Conservation (phyloP, 2,888 invertebrate genomes). For the Aphodius sticticus region DNA sequence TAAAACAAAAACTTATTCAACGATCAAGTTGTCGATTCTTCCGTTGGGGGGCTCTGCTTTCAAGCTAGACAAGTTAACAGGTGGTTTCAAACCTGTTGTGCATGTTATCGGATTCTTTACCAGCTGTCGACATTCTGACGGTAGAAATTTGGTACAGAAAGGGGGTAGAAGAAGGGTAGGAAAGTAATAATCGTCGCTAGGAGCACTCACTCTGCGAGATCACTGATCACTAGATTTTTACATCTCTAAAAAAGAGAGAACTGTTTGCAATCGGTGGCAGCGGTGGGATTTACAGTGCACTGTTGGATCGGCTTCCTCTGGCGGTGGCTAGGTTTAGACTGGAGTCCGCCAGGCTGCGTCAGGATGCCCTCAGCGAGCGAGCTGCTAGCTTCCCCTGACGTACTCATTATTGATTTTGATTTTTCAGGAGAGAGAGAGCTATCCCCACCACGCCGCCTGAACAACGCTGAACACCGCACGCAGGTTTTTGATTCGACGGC, state of each 20-base stretch:
- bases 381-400: slow-evolving; percentile 40
- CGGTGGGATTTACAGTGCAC: slow-evolving; percentile 45
- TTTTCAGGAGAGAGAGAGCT: slow-evolving; percentile 30
- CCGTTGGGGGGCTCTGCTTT: slow-evolving; percentile 6
- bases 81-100: slow-evolving; percentile 24
- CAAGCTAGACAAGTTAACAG: slow-evolving; percentile 19
- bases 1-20: not conserved
- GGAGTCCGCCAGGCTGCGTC: slow-evolving; percentile 55
- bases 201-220: slow-evolving; percentile 9
- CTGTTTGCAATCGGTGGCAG: slow-evolving; percentile 14
- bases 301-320: slow-evolving; percentile 49
- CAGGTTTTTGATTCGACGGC: slow-evolving; percentile 21
- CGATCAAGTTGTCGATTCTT: not conserved
- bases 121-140: not conserved
- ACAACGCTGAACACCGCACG: slow-evolving; percentile 13
- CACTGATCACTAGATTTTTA: slow-evolving; percentile 6
- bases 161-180: slow-evolving; percentile 5
- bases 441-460: slow-evolving; percentile 12
- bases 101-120: slow-evolving; percentile 13
- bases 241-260: not conserved
- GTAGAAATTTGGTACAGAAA: slow-evolving; percentile 6
- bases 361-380: slow-evolving; percentile 45
- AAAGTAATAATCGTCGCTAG: not conserved
- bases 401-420: slow-evolving; percentile 45
- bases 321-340: slow-evolving; percentile 52